Evolutionary conservation across 1,140 invertebrate species (phyloP), one percentile per base, ranked within the genome.

Genomic region (Calliopsis andreniformis): DNA sequence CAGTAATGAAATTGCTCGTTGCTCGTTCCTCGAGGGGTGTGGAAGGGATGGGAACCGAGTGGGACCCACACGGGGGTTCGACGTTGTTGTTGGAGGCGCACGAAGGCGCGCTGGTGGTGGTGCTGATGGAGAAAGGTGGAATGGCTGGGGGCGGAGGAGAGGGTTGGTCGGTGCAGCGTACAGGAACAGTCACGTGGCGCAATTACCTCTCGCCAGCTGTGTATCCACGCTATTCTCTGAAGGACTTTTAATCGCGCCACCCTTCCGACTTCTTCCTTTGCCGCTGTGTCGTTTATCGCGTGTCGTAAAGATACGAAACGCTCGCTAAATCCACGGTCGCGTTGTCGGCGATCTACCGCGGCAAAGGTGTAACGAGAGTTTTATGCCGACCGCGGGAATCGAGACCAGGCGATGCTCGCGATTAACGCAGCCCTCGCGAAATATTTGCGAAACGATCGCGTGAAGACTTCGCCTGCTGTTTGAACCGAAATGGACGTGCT

Each of bases 1-100:
- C 91, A 91, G 91, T 92, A 92, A 92, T 91, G 91, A 92, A 92
- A 92, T 92, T 91, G 91, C 91, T 91, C 91, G 90, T 91, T 92
- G 90, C 90, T 90, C 89, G 90, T 89, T 90, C 89, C 87, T 89
- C 83, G 75, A 82, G 84, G 80, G 84, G 80, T 76, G 56, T 58
- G 79, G 67, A 66, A 76, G 77, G 82, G 76, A 76, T 84, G 85
- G 80, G 85, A 85, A 77, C 79, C 80, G 84, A 85, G 87, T 63
- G 78, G 82, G 80, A 77, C 83, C 72, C 63, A 67, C 71, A 81
- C 79, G 83, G 83, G 76, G 83, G 76, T 85, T 85, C 80, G 83
- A 86, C 71, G 76, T 81, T 77, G 76, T 81, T 77, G 80, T 78
- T 79, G 58, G 76, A 82, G 76, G 67, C 67, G 53, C 70, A 25